Percentiles rank a stretch among this genome's conserved stretches.
phyloP scores from a whole-genome alignment of 2,888 invertebrate species.

The Strigamia crassipes region DNA sequence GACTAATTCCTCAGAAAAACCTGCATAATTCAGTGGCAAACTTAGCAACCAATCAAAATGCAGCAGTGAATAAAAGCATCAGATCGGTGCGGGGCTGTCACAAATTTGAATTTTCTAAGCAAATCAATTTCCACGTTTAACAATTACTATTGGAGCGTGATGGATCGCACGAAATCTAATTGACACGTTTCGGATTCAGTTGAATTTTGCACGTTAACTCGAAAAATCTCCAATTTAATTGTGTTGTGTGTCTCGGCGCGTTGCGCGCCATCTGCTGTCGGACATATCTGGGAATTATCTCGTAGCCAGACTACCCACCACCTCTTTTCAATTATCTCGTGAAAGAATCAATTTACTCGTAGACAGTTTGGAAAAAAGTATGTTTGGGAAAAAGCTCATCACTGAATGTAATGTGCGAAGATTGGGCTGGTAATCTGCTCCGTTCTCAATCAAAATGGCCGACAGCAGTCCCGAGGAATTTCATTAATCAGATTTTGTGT shows the following conservation, averaged over 20 bases:
- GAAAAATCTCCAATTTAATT: neutral
- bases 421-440: slow-evolving; percentile 14
- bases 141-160: too few species aligned
- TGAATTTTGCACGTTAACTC: neutral
- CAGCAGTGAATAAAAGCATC: too few species aligned
- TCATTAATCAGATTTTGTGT: neutral
- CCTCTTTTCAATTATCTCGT: slow-evolving; percentile 1
- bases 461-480: neutral
- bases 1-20: too few species aligned
- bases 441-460: neutral
- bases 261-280: neutral
- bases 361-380: slow-evolving; percentile 4
- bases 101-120: neutral
- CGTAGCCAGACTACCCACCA: neutral
- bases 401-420: slow-evolving; percentile 25
- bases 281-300: slow-evolving; percentile 16
- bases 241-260: neutral
- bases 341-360: slow-evolving; percentile 18
- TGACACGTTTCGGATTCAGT: neutral
- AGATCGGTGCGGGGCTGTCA: too few species aligned
- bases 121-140: slow-evolving; percentile 10
- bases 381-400: slow-evolving; percentile 29
- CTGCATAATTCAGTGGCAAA: too few species aligned
- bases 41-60: too few species aligned
- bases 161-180: neutral